Percentiles rank a stretch among this genome's conserved stretches.
These are phyloP conservation scores for Drosophila pegasa DNA, from an alignment of 2,888 invertebrate species.

Conservation along the genomic window DNA sequence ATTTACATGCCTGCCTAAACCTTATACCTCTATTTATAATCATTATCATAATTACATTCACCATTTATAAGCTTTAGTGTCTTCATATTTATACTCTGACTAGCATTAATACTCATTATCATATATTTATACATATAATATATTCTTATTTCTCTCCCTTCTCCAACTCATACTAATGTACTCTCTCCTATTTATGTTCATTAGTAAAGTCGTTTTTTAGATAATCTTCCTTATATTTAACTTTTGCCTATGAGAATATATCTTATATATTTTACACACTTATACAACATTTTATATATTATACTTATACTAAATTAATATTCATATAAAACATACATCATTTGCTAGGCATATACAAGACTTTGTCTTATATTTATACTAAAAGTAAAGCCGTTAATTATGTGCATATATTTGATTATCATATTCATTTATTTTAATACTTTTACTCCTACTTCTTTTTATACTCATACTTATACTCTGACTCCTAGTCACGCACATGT, in stretches of 20 bases:
- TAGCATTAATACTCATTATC: background rate
- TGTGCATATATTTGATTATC: background rate
- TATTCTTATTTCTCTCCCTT: background rate
- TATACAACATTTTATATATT: background rate
- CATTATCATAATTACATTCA: background rate
- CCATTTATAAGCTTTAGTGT: too few species aligned
- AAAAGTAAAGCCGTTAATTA: background rate
- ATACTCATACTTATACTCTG: background rate
- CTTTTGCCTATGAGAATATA: background rate
- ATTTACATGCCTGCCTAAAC: background rate
- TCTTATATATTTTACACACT: background rate
- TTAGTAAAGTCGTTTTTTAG: too few species aligned
- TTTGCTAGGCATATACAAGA: background rate
- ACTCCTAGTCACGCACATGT: slow-evolving; percentile 1
- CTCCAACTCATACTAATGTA: background rate
- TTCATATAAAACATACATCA: too few species aligned
- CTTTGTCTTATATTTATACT: background rate
- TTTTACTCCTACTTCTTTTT: background rate
- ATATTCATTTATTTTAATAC: background rate
- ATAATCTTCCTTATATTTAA: too few species aligned
- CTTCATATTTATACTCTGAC: background rate
- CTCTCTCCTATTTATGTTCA: background rate
- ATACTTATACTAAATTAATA: too few species aligned
- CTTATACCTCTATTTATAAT: background rate
- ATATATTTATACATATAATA: background rate